phyloP scores from a whole-genome alignment of 2,888 invertebrate genomes.

The Chloromyia formosa region DNA sequence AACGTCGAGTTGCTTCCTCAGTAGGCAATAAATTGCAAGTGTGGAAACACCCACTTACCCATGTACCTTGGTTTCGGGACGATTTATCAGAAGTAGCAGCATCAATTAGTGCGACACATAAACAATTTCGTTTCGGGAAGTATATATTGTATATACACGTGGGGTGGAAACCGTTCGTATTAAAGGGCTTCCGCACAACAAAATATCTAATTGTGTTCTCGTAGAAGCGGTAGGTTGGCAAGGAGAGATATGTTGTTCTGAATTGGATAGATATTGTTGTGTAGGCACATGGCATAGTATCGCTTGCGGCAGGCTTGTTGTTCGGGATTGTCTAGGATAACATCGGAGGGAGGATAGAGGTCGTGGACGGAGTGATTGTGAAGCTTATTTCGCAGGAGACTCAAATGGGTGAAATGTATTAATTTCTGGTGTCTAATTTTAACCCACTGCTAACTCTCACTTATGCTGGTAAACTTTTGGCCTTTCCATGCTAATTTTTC shows the following conservation, averaged over 20 bases:
- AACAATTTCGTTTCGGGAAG: constrained; percentile 46
- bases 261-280: not conserved
- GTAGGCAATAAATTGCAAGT: constrained; percentile 20
- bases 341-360: no score
- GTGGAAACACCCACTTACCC: constrained; percentile 23
- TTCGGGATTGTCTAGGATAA: constrained; percentile 10
- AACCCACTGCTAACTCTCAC: no score
- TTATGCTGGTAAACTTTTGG: no score
- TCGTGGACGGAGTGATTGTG: no score
- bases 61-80: constrained; percentile 1
- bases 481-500: no score
- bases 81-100: constrained; percentile 46
- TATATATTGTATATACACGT: constrained; percentile 38
- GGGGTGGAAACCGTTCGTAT: not conserved
- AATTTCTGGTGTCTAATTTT: no score
- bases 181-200: constrained; percentile 15
- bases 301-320: not conserved
- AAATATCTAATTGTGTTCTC: constrained; percentile 37
- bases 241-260: not conserved
- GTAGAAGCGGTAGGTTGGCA: not conserved
- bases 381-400: no score
- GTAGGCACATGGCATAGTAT: constrained; percentile 9
- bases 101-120: constrained; percentile 48
- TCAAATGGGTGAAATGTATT: no score
- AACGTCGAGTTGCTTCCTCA: not conserved